A percentile compares a stretch with the other conserved stretches of the same genome.
Evolutionary conservation across 2,888 invertebrate genomes (phyloP).

Genomic region (Zaprionus bogoriensis): DNA sequence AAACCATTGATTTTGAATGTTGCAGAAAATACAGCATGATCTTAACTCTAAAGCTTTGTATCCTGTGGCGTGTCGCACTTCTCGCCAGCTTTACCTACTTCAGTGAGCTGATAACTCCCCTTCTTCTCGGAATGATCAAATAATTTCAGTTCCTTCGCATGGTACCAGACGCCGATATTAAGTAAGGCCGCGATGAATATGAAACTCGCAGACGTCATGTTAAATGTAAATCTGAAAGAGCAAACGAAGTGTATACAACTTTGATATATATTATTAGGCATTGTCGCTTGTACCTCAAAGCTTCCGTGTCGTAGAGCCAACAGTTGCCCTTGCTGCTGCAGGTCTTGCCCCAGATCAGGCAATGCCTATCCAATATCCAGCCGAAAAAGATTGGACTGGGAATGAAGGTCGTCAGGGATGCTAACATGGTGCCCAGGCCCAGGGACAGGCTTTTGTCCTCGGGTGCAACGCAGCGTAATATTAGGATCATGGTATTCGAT

Average conservation of each 20-base stretch:
- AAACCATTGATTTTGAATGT: too few relatives aligned
- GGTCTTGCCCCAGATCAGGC: constrained; percentile 89
- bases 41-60: background rate
- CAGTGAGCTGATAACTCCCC: constrained; percentile 2
- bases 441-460: constrained; percentile 88
- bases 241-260: background rate
- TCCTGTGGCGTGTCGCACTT: background rate
- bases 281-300: constrained; percentile 80
- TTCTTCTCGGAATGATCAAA: constrained; percentile 85
- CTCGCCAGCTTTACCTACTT: background rate
- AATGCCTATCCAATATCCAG: constrained; percentile 85
- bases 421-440: constrained; percentile 86
- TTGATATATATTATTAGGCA: background rate
- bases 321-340: constrained; percentile 88
- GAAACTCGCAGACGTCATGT: constrained; percentile 86
- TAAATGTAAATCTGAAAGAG: constrained; percentile 81
- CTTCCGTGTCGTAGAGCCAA: constrained; percentile 88
- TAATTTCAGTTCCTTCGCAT: constrained; percentile 86
- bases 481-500: constrained; percentile 85
- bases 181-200: constrained; percentile 86
- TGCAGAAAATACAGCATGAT: too few relatives aligned
- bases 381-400: constrained; percentile 90
- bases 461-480: constrained; percentile 86
- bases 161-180: constrained; percentile 87
- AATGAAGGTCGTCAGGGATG: constrained; percentile 87